Base-by-base conservation (phyloP, 2,888 invertebrate genomes). In the Panorpa germanica region DNA sequence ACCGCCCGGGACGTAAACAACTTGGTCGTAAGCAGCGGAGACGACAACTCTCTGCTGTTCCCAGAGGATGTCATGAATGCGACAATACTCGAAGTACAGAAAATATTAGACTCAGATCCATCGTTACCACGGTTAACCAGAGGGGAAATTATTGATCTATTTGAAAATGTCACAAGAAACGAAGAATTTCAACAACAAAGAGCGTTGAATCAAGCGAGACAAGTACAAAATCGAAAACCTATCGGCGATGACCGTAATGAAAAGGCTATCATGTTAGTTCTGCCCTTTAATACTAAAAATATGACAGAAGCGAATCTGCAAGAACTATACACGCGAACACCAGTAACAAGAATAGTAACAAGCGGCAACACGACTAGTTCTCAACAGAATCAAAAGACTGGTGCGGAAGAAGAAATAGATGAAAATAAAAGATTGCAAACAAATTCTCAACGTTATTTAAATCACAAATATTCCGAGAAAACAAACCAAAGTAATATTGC, bases 101-200 rank as follows among this genome's bases (percentile, higher is more conserved):
- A 48, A 31, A 46, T 55, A 22, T 38, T 55, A 18, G 44, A 47
- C 37, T 41, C 44, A 10, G 53, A 55, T 43, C 53, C 52, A 5
- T 41, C 47, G 2, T 31, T 55, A 28, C 55, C 55, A 0, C 35
- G 53, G 9, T 37, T 55, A 7, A 55, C 55, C 32, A 32, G 55
- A 23, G 55, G 55, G 8, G 55, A 55, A 41, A 54, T 55, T 29
- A 50, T 54, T 38, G 55, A 55, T 29, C 43, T 55, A 9, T 54
- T 55, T 39, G 54, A 55, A 34, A 51, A 53, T 41, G 55, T 55
- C 0, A 52, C 55, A 2, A 46, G 45, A 25, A n/a, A n/a, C n/a
- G 53, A 54, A 35, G 55, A 55, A 35, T 53, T 52, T 31, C 45
- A 49, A 34, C n/a, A n/a, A n/a, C n/a, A n/a, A n/a, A n/a, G n/a